Conservation (phyloP, 23 tunicate species). For the Ascidia mentula region DNA sequence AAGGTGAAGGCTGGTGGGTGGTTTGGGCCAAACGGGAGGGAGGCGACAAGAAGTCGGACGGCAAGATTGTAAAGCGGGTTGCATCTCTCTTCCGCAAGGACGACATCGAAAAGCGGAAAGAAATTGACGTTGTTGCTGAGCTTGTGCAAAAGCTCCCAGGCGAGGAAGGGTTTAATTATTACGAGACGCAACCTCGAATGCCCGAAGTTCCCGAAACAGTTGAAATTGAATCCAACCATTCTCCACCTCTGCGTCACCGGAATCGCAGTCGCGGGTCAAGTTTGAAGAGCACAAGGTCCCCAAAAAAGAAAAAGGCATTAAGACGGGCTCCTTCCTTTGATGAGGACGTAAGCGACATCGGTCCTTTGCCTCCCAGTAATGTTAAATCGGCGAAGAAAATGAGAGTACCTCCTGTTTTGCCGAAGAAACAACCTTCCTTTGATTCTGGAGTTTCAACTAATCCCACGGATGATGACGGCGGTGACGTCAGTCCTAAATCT, state of each 20-base stretch:
- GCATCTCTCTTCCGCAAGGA: constrained; percentile 11
- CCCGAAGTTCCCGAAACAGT: not conserved
- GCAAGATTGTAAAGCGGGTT: not conserved
- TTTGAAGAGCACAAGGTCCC: not conserved
- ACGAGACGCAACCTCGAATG: not conserved
- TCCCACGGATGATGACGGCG: constrained; percentile 6
- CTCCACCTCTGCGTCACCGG: not conserved
- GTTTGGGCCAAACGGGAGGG: constrained; percentile 14
- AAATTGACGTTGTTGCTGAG: constrained; percentile 6
- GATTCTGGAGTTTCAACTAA: constrained; percentile 21
- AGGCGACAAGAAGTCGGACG: not conserved
- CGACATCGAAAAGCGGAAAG: not conserved
- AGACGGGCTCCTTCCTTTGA: not conserved
- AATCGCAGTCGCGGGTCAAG: not conserved
- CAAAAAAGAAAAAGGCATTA: not conserved
- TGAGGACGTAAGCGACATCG: not conserved
- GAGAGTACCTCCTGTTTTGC: not conserved
- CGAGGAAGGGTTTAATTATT: not conserved
- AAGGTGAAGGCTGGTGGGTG: constrained; percentile 13
- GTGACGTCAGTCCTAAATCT: constrained; percentile 6
- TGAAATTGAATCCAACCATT: not conserved
- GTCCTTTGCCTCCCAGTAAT: not conserved
- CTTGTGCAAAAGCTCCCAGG: not conserved
- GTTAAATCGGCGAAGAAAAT: not conserved
- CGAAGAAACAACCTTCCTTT: constrained; percentile 1